Evolutionary conservation across 2,113 vertebrate species (phyloP).

Genomic region (Cyprinodon variegatus): DNA sequence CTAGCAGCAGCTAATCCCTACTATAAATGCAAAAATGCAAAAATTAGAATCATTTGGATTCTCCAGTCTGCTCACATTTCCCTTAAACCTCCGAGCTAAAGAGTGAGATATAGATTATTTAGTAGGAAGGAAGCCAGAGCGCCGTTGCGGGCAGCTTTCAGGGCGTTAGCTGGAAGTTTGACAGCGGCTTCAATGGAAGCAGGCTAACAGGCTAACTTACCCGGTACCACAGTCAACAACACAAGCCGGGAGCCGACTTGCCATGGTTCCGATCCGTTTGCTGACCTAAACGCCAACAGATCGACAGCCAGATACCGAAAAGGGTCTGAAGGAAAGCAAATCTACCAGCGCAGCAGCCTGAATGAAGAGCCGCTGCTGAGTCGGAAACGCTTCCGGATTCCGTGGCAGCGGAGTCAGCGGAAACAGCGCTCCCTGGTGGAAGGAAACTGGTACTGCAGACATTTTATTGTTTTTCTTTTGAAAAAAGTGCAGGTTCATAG

Average conservation of each 20-base stretch:
- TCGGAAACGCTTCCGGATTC: conserved; percentile 65
- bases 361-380: conserved; percentile 43
- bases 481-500: too few relatives aligned
- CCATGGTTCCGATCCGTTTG: conserved; percentile 80
- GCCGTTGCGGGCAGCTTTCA: not conserved
- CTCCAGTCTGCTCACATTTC: not conserved
- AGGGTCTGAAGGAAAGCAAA: not conserved
- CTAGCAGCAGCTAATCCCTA: conserved; percentile 20
- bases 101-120: too few relatives aligned
- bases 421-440: not conserved
- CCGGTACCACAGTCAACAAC: conserved; percentile 98
- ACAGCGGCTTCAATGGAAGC: conserved; percentile 48
- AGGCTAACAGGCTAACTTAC: conserved; percentile 76
- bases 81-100: fast-evolving
- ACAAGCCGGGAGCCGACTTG: conserved; percentile 94
- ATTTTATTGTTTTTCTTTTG: too few relatives aligned
- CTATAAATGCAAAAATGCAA: not conserved
- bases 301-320: not conserved
- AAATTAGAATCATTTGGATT: fast-evolving
- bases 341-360: conserved; percentile 20
- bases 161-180: conserved; percentile 70
- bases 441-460: not conserved
- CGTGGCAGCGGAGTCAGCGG: not conserved
- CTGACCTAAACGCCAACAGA: not conserved
- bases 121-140: not conserved